Percentiles rank a stretch among this genome's conserved stretches.
Conservation (phyloP, 2,888 invertebrate species). For the Drosophila subquinaria region DNA sequence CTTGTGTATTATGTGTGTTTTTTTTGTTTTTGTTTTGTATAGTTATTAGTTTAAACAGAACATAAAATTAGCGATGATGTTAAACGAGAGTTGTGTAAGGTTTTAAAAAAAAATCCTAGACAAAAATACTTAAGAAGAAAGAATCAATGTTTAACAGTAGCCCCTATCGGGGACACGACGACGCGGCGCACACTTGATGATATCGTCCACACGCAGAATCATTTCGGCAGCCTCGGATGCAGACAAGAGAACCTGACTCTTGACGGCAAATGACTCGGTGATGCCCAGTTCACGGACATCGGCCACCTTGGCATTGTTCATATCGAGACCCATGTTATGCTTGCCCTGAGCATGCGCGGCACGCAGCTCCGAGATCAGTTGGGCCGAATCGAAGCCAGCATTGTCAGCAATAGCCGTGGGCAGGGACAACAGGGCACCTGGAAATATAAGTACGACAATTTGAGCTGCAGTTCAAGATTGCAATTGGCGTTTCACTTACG, state of each 20-base stretch:
- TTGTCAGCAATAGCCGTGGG: constrained; percentile 99
- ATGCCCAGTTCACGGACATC: constrained; percentile 97
- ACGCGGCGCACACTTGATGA: constrained; percentile 96
- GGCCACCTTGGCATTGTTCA: constrained; percentile 94
- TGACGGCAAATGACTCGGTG: constrained; percentile 98
- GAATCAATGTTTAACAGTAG: constrained; percentile 79
- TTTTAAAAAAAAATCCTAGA: constrained; percentile 66
- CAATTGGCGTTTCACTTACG: constrained; percentile 82
- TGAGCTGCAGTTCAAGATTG: neutral
- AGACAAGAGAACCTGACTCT: constrained; percentile 96
- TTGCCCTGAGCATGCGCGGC: constrained; percentile 95
- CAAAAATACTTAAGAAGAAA: constrained; percentile 67
- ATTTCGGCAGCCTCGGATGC: constrained; percentile 99
- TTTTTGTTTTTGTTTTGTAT: constrained; percentile 26
- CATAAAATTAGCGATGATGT: constrained; percentile 68
- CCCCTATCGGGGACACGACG: constrained; percentile 94
- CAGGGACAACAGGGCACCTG: constrained; percentile 92
- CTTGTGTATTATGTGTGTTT: constrained; percentile 23
- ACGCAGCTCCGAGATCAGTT: constrained; percentile 95
- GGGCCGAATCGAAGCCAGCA: constrained; percentile 99
- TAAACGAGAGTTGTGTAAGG: constrained; percentile 64
- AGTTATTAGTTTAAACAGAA: constrained; percentile 60
- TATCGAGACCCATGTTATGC: constrained; percentile 90
- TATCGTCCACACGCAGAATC: constrained; percentile 99
- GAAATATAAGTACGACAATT: constrained; percentile 8